Evolutionary conservation across 2,113 vertebrate genomes (phyloP).

Genomic region (Sarotherodon lohbergeri): DNA sequence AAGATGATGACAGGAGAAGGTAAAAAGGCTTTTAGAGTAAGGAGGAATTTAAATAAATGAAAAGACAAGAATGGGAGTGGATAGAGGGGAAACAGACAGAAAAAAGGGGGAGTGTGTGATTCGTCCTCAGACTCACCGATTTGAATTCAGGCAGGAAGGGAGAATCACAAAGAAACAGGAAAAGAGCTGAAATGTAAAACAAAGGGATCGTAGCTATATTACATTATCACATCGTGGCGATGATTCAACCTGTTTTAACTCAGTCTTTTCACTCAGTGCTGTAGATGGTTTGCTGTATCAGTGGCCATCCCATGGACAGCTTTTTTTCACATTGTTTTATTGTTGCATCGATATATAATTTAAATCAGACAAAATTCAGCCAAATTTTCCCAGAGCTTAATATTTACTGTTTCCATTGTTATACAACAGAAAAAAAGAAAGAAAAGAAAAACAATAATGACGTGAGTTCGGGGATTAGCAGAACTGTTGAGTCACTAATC

Average conservation of each 20-base stretch:
- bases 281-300: fast-evolving
- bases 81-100: background rate
- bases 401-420: background rate
- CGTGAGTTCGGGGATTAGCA: background rate
- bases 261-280: fast-evolving
- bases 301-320: background rate
- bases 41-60: constrained; percentile 23
- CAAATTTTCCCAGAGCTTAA: background rate
- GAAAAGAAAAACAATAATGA: background rate
- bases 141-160: background rate
- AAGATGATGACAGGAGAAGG: background rate
- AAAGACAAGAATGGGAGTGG: background rate
- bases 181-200: background rate
- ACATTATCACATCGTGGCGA: background rate
- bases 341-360: background rate
- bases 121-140: background rate
- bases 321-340: background rate
- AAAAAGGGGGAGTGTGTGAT: background rate
- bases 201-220: background rate
- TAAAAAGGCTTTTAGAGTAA: constrained; percentile 10
- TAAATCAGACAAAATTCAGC: background rate
- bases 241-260: background rate
- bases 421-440: background rate
- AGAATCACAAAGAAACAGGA: background rate
- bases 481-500: background rate